Conservation (phyloP, 2,888 invertebrate genomes). For the Apamea sordens region DNA sequence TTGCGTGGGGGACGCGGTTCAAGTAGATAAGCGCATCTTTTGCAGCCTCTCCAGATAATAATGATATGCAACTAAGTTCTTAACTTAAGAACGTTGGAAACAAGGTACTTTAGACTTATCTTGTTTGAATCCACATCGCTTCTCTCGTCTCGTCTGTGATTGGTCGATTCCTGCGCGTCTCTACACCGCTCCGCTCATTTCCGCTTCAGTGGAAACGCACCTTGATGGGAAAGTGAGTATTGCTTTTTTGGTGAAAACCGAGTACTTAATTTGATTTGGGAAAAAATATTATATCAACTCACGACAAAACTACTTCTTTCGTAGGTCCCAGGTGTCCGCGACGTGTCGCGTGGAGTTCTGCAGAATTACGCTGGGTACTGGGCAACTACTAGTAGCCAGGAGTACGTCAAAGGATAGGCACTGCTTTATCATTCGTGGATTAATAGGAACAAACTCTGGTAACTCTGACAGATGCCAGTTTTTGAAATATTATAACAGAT, state of each 20-base stretch:
- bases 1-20: constrained; percentile 14
- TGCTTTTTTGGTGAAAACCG: neutral
- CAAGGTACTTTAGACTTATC: neutral
- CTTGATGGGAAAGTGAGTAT: neutral
- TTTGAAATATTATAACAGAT: neutral
- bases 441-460: neutral
- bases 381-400: neutral
- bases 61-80: neutral
- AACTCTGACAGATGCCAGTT: neutral
- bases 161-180: neutral
- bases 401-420: neutral
- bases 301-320: neutral
- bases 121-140: neutral
- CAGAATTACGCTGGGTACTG: neutral
- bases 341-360: neutral
- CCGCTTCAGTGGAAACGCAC: neutral
- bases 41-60: neutral
- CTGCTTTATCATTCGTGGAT: neutral
- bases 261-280: neutral
- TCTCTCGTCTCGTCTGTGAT: neutral
- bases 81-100: neutral
- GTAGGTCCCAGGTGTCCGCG: neutral
- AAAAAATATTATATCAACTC: neutral
- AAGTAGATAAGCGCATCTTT: constrained; percentile 7
- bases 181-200: neutral